Conservation (phyloP, 92 coral and sea anemone species). For the Palythoa caribaeorum region DNA sequence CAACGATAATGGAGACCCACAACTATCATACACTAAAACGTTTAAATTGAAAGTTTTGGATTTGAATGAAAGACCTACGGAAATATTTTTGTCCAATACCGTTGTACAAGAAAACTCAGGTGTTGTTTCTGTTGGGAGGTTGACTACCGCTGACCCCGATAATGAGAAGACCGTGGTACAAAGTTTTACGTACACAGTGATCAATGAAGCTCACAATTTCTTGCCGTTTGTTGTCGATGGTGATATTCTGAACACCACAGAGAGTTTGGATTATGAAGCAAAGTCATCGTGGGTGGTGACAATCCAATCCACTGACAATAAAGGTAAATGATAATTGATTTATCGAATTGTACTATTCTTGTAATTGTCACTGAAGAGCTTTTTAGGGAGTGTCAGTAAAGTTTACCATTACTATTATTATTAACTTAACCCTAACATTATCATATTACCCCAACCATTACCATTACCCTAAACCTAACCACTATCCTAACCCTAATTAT, state of each 20-base stretch:
- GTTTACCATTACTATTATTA: too few relatives aligned
- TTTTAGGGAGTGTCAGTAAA: too few relatives aligned
- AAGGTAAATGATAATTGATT: background rate
- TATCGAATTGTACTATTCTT: constrained; percentile 29
- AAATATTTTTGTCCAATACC: constrained; percentile 69
- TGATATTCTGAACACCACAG: constrained; percentile 75
- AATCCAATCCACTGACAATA: constrained; percentile 83
- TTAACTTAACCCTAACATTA: too few relatives aligned
- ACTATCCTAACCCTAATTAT: too few relatives aligned
- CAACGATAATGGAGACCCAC: constrained; percentile 72
- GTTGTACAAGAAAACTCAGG: constrained; percentile 85
- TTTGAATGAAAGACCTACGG: constrained; percentile 87
- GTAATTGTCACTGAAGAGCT: background rate
- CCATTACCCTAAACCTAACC: too few relatives aligned
- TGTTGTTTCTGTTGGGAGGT: constrained; percentile 70
- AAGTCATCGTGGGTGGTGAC: constrained; percentile 64
- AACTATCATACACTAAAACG: constrained; percentile 66
- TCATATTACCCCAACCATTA: too few relatives aligned
- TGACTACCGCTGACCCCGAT: constrained; percentile 92
- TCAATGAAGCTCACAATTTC: constrained; percentile 30
- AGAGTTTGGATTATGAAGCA: constrained; percentile 85
- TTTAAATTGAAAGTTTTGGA: constrained; percentile 64
- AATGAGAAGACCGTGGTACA: constrained; percentile 75
- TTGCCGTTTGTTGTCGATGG: constrained; percentile 80
- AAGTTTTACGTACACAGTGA: constrained; percentile 73